A percentile compares a stretch with the other conserved stretches of the same genome.
Conservation (phyloP, 2,113 vertebrate genomes). For the Pedetes capensis region DNA sequence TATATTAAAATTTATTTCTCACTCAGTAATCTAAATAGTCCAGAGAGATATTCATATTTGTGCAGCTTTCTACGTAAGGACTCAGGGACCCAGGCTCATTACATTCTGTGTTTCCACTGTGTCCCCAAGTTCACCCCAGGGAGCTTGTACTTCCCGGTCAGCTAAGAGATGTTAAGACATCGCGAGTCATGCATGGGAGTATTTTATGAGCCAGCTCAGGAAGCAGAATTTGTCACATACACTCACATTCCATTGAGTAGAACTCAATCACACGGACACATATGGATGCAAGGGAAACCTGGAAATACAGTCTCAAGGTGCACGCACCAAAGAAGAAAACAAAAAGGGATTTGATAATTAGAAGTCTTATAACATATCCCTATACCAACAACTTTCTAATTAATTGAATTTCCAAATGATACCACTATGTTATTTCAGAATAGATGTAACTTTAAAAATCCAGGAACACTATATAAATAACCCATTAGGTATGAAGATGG, state of each 20-base stretch:
- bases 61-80: background rate
- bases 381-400: background rate
- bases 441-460: background rate
- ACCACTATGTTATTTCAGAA: background rate
- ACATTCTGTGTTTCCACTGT: background rate
- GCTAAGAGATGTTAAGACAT: background rate
- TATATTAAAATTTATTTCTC: background rate
- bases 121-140: background rate
- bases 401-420: background rate
- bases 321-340: background rate
- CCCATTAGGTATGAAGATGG: background rate
- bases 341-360: background rate
- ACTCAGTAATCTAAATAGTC: background rate
- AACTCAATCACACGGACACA: background rate
- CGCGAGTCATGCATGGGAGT: background rate
- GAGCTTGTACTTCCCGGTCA: background rate
- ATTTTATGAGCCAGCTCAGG: background rate
- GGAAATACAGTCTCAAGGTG: background rate
- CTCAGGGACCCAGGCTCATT: background rate
- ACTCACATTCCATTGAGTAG: background rate
- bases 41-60: background rate
- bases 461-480: background rate
- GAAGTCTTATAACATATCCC: background rate
- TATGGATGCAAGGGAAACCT: background rate
- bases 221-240: background rate